A percentile compares a stretch with the other conserved stretches of the same genome.
Conservation (phyloP, 2,113 vertebrate genomes). For the Mus spicilegus region DNA sequence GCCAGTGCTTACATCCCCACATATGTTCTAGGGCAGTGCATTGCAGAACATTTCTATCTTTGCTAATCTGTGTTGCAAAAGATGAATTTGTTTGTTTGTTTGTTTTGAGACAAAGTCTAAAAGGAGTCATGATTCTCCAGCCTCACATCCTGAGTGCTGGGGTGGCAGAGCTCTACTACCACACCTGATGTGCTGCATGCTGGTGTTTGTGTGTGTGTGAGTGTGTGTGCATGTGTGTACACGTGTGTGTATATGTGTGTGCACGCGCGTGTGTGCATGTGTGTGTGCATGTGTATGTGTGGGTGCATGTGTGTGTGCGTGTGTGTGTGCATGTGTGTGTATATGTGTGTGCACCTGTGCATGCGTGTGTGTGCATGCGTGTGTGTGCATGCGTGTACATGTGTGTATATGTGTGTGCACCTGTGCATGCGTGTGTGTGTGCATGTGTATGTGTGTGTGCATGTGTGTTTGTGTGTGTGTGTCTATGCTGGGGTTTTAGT, state of each 20-base stretch:
- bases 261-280: no score
- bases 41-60: neutral
- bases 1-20: no score
- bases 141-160: neutral
- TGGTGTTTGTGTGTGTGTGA: no score
- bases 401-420: no score
- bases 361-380: no score
- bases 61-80: neutral
- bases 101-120: neutral
- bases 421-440: no score
- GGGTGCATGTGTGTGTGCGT: accelerated
- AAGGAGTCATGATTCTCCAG: neutral
- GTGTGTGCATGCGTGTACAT: no score
- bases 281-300: no score
- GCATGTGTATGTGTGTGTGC: neutral
- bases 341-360: no score
- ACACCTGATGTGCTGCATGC: neutral
- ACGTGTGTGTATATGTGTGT: no score
- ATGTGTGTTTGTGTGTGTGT: neutral
- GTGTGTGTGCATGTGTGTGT: no score
- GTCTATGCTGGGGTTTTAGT: neutral
- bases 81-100: neutral
- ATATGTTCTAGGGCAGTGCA: neutral
- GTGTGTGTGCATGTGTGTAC: neutral
- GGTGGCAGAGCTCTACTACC: neutral